phyloP scores from a whole-genome alignment of 2,113 vertebrate species.

The Gymnogyps californianus region DNA sequence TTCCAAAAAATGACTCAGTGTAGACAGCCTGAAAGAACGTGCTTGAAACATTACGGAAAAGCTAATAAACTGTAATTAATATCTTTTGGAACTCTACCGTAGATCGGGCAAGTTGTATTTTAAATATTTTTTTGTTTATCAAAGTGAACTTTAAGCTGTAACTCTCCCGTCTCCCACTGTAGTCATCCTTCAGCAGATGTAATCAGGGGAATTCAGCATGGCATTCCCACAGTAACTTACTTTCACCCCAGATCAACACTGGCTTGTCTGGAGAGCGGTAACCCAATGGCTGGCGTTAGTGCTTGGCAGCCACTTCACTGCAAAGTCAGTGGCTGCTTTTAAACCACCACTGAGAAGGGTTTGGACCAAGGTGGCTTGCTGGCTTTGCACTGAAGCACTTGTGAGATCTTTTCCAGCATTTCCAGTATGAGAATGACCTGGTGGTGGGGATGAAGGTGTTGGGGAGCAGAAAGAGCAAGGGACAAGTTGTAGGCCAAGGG shows the following conservation, averaged over 20 bases:
- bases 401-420: not conserved
- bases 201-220: not conserved
- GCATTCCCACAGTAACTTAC: not conserved
- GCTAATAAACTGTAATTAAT: not conserved
- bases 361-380: not conserved
- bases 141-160: not conserved
- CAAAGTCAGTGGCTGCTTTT: not conserved
- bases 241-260: not conserved
- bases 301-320: not conserved
- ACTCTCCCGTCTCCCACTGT: not conserved
- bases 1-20: slow-evolving; percentile 24
- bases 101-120: not conserved
- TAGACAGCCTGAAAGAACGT: slow-evolving; percentile 6
- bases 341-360: not conserved
- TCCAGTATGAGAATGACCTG: not conserved
- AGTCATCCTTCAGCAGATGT: not conserved
- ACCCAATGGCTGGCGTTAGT: accelerated
- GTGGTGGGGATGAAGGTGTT: not conserved
- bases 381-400: not conserved
- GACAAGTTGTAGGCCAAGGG: not conserved
- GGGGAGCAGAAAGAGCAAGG: not conserved
- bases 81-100: not conserved
- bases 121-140: not conserved
- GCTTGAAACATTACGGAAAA: not conserved
- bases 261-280: not conserved